Conservation (phyloP, 2,888 invertebrate species). For the Linnaemya vulpina region DNA sequence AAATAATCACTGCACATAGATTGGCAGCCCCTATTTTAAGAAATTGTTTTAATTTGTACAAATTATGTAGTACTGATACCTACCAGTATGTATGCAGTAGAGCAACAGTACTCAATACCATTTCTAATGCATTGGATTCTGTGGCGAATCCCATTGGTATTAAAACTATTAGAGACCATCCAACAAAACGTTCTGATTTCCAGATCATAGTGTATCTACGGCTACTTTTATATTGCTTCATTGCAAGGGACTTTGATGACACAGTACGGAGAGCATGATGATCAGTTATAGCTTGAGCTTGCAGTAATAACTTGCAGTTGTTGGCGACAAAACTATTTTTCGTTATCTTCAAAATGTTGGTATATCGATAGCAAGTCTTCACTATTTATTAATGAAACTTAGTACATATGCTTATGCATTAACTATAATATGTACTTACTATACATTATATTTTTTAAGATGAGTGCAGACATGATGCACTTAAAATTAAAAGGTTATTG, state of each 20-base stretch:
- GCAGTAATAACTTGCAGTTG: background rate
- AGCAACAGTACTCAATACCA: conserved; percentile 1
- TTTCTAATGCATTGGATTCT: conserved; percentile 58
- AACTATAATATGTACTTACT: conserved; percentile 40
- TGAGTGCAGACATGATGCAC: background rate
- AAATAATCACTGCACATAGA: conserved; percentile 67
- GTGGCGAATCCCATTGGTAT: conserved; percentile 48
- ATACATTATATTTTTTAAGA: conserved; percentile 31
- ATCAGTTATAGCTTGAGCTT: background rate
- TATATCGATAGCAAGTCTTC: background rate
- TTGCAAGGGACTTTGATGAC: conserved; percentile 26
- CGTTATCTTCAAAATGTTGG: background rate
- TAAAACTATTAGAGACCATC: conserved; percentile 33
- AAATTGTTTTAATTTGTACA: background rate
- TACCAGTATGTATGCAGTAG: conserved; percentile 59
- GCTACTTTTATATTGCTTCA: conserved; percentile 58
- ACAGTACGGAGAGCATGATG: background rate
- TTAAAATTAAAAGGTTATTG: background rate
- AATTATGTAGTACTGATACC: background rate
- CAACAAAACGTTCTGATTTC: conserved; percentile 55
- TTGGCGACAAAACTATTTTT: background rate
- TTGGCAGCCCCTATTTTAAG: conserved; percentile 51
- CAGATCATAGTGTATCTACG: conserved; percentile 49
- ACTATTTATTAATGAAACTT: background rate
- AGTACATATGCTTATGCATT: background rate